Evolutionary conservation across 2,888 invertebrate species (phyloP).

Genomic region (Drosophila prolongata): DNA sequence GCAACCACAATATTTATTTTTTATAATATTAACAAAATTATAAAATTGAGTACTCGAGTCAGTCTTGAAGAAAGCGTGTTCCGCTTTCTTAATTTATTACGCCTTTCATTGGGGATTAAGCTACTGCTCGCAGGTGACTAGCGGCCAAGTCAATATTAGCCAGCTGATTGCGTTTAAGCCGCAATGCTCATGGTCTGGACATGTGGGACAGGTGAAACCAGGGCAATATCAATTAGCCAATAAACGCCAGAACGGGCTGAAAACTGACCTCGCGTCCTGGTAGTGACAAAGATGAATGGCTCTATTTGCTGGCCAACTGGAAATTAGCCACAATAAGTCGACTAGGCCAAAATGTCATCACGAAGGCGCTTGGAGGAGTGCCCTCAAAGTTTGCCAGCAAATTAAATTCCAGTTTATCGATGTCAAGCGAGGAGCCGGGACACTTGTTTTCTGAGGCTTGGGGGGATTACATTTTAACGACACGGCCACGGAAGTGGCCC

Average conservation of each 20-base stretch:
- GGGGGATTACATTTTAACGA: conserved; percentile 30
- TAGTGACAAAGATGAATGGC: conserved; percentile 70
- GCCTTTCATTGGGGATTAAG: conserved; percentile 7
- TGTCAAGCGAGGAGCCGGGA: conserved; percentile 39
- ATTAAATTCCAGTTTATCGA: conserved; percentile 59
- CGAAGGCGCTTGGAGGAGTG: conserved; percentile 19
- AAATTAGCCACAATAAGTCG: conserved; percentile 57
- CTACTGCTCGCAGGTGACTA: conserved; percentile 27
- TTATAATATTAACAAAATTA: too few relatives aligned
- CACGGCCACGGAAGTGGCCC: conserved; percentile 32
- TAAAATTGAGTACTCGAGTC: too few relatives aligned
- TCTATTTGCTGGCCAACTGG: conserved; percentile 45
- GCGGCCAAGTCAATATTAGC: conserved; percentile 36
- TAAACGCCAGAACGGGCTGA: conserved; percentile 26
- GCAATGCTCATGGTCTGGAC: conserved; percentile 1
- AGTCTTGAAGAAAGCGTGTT: not conserved
- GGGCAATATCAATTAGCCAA: conserved; percentile 58
- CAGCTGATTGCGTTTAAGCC: conserved; percentile 26
- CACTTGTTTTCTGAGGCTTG: conserved; percentile 58
- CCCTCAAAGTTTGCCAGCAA: conserved; percentile 29
- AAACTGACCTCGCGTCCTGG: conserved; percentile 17
- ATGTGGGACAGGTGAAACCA: conserved; percentile 35
- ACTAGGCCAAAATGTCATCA: conserved; percentile 49
- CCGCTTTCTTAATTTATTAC: not conserved
- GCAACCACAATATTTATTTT: too few relatives aligned